Percentiles rank a stretch among this genome's conserved stretches.
phyloP scores from a whole-genome alignment of 2,888 invertebrate species.

The Cyclophora punctaria region DNA sequence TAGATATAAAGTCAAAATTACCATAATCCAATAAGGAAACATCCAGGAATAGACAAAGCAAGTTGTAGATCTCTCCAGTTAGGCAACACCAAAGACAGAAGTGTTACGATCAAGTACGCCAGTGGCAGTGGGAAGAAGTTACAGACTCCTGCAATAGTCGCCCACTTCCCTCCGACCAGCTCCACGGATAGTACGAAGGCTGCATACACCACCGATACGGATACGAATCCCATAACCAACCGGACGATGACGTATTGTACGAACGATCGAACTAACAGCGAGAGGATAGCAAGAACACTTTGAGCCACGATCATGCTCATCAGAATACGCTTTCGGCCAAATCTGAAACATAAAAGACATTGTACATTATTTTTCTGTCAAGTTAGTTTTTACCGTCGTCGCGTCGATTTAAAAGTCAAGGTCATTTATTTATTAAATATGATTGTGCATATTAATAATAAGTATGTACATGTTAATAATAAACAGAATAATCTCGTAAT shows the following conservation, averaged over 20 bases:
- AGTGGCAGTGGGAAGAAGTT: constrained; percentile 86
- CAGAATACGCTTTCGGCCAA: constrained; percentile 84
- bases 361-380: no score
- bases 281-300: constrained; percentile 79
- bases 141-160: constrained; percentile 86
- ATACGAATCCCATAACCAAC: constrained; percentile 82
- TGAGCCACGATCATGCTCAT: constrained; percentile 82
- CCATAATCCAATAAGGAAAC: constrained; percentile 80
- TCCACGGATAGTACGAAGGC: constrained; percentile 87
- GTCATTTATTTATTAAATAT: no score
- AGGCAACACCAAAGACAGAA: constrained; percentile 80
- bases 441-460: no score
- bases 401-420: no score
- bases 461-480: no score
- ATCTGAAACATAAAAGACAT: constrained; percentile 46
- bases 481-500: no score
- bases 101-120: constrained; percentile 83
- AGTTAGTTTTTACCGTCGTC: no score
- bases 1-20: constrained; percentile 42
- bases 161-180: constrained; percentile 85
- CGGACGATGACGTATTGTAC: constrained; percentile 81
- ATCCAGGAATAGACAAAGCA: constrained; percentile 82
- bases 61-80: constrained; percentile 84
- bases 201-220: constrained; percentile 88
- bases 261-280: constrained; percentile 82